Base-by-base conservation (phyloP, 2,797 vertebrate genomes). In the Remorina albescens region DNA sequence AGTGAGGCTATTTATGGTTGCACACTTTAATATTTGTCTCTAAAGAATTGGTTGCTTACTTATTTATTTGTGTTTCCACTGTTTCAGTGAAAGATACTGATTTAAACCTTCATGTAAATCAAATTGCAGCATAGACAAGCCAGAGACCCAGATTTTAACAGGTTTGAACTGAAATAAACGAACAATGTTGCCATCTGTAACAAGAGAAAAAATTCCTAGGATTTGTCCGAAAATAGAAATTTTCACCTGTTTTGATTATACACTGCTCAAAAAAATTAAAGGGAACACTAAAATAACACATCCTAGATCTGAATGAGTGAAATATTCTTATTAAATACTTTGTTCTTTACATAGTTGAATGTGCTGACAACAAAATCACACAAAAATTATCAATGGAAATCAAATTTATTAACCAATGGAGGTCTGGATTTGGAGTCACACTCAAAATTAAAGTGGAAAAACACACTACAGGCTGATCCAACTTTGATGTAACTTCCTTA, bases 1-100 rank as follows among this genome's bases (percentile, higher is more conserved):
- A 86, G 37, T 26, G 21, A 57, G 37, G 83, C 77, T 73, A 82
- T 86, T 83, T 67, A 80, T 67, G 19, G 68, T 30, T 65, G 25
- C 59, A 51, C 36, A 16, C 28, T 72, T 70, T 56, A 36, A 66
- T 72, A 67, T 73, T 72, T 53, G 10, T 68, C 42, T 46, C 23
- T 65, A 74, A 72, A 82, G 70, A 28, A 57, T 58, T 49, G 21
- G 30, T 30, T 30, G 30, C 30, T 23, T 18, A 11, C 30, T 44
- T 55, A 3, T 49, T 25, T 30, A 28, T 8, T 51, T 50, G 8
- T 4, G 8, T 16, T 51, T 39, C 21, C 39, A 21, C 3, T 10
- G 4, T 60, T 60, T 32, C 13, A 36, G 2, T 41, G 16, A 41
- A 30, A 25, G 3, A 46, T 50, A 26, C 47, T 5, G 23, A 59